Evolutionary conservation across 2,797 vertebrate genomes (phyloP).

Genomic region (Sitta carolinensis): DNA sequence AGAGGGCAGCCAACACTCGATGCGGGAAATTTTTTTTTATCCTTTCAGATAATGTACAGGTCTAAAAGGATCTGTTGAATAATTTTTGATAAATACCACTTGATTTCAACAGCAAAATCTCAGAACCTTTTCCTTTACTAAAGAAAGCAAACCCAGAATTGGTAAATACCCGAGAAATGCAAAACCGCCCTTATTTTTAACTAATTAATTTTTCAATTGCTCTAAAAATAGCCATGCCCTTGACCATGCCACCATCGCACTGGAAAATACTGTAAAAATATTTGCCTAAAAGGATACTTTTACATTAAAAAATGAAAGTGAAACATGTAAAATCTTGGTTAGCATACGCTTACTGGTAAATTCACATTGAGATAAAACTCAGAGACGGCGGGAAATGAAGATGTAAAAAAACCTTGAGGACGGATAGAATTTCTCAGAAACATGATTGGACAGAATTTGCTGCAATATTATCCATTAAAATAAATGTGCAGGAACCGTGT

Average conservation of each 20-base stretch:
- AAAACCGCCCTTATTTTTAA: accelerated
- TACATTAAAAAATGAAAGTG: not conserved
- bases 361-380: not conserved
- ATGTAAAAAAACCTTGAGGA: not conserved
- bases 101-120: not conserved
- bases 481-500: accelerated
- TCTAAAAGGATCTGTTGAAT: accelerated
- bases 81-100: not conserved
- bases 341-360: accelerated
- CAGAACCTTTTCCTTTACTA: accelerated
- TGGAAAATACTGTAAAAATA: not conserved
- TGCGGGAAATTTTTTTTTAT: accelerated
- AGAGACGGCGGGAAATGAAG: accelerated
- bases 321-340: accelerated
- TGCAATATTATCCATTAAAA: not conserved
- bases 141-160: not conserved
- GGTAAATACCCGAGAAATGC: accelerated
- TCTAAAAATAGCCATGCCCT: accelerated
- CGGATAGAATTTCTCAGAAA: not conserved
- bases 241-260: accelerated
- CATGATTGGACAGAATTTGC: not conserved
- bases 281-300: accelerated
- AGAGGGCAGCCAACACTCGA: not conserved
- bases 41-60: not conserved
- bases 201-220: accelerated